Evolutionary conservation across 2,888 invertebrate genomes (phyloP).

Genomic region (Acanthosoma haemorrhoidale): DNA sequence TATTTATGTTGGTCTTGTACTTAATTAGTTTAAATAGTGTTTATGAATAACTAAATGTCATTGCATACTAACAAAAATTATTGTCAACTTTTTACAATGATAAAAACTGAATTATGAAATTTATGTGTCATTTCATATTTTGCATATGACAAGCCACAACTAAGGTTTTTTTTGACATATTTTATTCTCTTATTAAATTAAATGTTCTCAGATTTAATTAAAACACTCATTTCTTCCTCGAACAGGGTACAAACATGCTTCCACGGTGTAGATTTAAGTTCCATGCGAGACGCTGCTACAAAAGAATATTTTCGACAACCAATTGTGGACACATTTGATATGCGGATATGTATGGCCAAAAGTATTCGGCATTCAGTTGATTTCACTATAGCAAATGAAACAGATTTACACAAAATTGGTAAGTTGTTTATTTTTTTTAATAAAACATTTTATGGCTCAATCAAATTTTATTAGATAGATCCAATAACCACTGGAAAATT

Average conservation of each 20-base stretch:
- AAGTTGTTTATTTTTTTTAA: constrained; percentile 35
- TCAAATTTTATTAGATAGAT: too few species aligned
- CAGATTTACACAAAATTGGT: constrained; percentile 86
- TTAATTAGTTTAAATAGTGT: too few species aligned
- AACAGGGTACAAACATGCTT: constrained; percentile 88
- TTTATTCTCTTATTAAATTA: not conserved
- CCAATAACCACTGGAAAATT: too few species aligned
- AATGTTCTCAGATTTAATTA: too few species aligned
- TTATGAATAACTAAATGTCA: too few species aligned
- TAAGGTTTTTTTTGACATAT: constrained; percentile 2
- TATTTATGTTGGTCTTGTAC: too few species aligned
- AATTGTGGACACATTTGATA: constrained; percentile 97
- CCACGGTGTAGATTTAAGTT: constrained; percentile 93
- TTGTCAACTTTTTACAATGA: too few species aligned
- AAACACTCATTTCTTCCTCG: too few species aligned
- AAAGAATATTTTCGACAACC: constrained; percentile 97
- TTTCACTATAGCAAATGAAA: constrained; percentile 86
- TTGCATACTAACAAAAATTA: too few species aligned
- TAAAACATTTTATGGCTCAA: too few species aligned
- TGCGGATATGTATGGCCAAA: constrained; percentile 92
- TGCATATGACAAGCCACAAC: not conserved
- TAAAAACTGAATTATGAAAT: too few species aligned
- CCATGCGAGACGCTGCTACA: constrained; percentile 85
- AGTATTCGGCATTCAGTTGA: constrained; percentile 90
- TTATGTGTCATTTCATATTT: constrained; percentile 60